Evolutionary conservation across 2,797 vertebrate genomes (phyloP).

Genomic region (Scleropages formosus): DNA sequence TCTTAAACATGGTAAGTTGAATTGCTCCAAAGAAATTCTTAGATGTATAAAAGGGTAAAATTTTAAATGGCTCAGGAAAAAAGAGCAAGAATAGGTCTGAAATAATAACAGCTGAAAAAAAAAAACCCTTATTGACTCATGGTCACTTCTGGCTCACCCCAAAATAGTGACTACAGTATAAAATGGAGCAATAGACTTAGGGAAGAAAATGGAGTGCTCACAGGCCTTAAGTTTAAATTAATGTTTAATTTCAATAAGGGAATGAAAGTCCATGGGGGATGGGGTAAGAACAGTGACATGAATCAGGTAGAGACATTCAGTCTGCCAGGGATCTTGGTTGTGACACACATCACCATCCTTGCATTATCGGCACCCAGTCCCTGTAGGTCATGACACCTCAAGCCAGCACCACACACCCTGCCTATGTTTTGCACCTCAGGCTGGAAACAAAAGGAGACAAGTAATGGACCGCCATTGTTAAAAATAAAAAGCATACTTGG

Average conservation of each 20-base stretch:
- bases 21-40: too few species aligned
- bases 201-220: too few species aligned
- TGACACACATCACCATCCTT: not conserved
- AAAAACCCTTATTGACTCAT: too few species aligned
- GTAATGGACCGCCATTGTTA: not conserved
- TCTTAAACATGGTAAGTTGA: too few species aligned
- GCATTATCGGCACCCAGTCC: not conserved
- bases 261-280: conserved; percentile 8
- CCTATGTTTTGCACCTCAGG: not conserved
- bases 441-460: not conserved
- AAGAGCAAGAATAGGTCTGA: too few species aligned
- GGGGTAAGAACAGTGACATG: not conserved
- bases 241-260: conserved; percentile 18
- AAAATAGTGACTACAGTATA: not conserved
- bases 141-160: not conserved
- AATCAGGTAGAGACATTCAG: not conserved
- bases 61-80: too few species aligned
- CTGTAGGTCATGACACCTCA: not conserved
- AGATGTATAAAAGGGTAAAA: too few species aligned
- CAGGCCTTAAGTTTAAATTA: conserved; percentile 29
- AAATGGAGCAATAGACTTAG: too few species aligned
- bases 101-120: too few species aligned
- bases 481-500: conserved; percentile 3
- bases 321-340: not conserved
- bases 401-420: not conserved